phyloP scores from a whole-genome alignment of 1,140 invertebrate genomes.

The Papilio aristodemus region DNA sequence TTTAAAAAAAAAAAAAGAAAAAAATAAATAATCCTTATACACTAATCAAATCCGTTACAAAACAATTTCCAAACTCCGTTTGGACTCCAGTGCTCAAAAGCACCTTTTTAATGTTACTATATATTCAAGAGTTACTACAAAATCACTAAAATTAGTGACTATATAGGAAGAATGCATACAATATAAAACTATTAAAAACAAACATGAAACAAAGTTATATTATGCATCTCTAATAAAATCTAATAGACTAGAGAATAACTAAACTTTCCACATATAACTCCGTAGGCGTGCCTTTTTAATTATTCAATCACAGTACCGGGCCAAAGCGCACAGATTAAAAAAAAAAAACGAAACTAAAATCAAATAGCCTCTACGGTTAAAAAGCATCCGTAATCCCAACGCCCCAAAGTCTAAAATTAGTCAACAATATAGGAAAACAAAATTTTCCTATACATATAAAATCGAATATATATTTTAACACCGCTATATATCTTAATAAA shows the following conservation, averaged over 20 bases:
- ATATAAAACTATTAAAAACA: conserved; percentile 55
- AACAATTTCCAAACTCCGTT: conserved; percentile 54
- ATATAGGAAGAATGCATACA: conserved; percentile 67
- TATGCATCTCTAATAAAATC: conserved; percentile 50
- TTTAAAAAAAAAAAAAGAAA: conserved; percentile 58
- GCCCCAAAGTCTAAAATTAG: conserved; percentile 19
- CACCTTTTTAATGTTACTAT: conserved; percentile 48
- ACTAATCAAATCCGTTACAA: conserved; percentile 70
- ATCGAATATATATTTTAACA: conserved; percentile 16
- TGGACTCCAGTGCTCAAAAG: conserved; percentile 59
- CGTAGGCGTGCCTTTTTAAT: conserved; percentile 46
- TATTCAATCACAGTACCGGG: conserved; percentile 53
- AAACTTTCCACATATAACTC: conserved; percentile 63
- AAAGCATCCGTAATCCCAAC: conserved; percentile 13
- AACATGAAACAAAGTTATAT: conserved; percentile 52
- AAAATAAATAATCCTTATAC: conserved; percentile 65
- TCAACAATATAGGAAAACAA: conserved; percentile 20
- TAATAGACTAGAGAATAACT: conserved; percentile 75
- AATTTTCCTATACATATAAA: conserved; percentile 4
- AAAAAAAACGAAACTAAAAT: conserved; percentile 22
- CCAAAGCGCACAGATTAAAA: conserved; percentile 1
- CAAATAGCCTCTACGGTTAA: conserved; percentile 29
- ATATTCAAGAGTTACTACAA: not conserved
- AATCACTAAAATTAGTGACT: not conserved
- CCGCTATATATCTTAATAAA: conserved; percentile 1